These are phyloP conservation scores for Periophthalmodon schlosseri DNA, from an alignment of 2,113 vertebrate species.

Conservation along the genomic window DNA sequence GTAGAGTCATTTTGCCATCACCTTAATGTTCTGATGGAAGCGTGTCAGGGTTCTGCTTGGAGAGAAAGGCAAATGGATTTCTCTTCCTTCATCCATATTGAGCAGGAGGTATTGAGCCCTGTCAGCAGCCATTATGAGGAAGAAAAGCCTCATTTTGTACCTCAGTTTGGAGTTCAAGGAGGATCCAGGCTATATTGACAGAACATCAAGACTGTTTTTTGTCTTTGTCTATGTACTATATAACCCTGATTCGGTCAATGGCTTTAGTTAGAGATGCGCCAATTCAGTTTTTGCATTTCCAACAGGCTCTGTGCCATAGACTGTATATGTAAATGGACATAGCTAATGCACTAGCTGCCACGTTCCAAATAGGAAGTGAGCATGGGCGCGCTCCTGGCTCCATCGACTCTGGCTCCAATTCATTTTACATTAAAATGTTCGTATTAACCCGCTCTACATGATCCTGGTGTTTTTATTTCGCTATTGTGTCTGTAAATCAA, in stretches of 20 bases:
- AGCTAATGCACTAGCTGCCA: no score
- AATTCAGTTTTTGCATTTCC: no score
- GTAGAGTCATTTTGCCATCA: not conserved
- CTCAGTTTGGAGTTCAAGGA: conserved; percentile 4
- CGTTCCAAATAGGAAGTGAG: no score
- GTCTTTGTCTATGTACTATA: not conserved
- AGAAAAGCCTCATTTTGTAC: not conserved
- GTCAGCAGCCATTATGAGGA: not conserved
- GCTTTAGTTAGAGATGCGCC: not conserved
- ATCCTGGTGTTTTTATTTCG: no score
- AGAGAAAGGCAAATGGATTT: conserved; percentile 4
- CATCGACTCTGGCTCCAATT: no score
- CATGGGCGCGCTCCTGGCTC: no score
- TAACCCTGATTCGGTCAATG: not conserved
- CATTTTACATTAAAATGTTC: no score
- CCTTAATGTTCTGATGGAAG: not conserved
- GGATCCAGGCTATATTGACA: not conserved
- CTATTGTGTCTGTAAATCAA: no score
- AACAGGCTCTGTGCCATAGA: no score
- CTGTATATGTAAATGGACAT: no score
- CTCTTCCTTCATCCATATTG: not conserved
- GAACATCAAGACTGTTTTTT: not conserved
- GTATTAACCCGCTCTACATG: no score
- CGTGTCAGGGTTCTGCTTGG: not conserved
- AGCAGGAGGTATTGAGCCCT: not conserved